A percentile compares a stretch with the other conserved stretches of the same genome.
Evolutionary conservation across 37 sponge, comb jelly and placozoan species (phyloP).

Genomic region (Beroe forskalii): DNA sequence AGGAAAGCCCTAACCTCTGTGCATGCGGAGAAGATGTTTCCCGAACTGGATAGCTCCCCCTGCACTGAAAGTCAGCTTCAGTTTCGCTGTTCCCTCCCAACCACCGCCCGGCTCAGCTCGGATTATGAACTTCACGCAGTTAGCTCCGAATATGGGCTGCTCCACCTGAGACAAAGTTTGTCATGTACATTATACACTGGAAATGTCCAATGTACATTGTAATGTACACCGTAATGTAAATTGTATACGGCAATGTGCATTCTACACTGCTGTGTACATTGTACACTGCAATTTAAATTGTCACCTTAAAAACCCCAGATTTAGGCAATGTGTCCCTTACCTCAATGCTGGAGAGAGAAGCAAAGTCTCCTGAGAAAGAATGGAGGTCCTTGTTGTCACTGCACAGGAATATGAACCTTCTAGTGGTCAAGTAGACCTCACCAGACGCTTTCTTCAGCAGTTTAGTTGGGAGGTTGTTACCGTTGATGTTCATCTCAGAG

Average conservation of each 20-base stretch:
- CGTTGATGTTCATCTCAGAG: not conserved
- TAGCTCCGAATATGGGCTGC: slow-evolving; percentile 49
- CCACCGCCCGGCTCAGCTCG: slow-evolving; percentile 58
- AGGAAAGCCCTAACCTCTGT: too few relatives aligned
- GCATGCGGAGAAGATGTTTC: slow-evolving; percentile 61
- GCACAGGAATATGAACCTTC: slow-evolving; percentile 8
- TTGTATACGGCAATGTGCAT: too few relatives aligned
- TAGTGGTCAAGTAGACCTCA: not conserved
- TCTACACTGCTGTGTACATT: too few relatives aligned
- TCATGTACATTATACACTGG: too few relatives aligned
- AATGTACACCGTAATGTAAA: too few relatives aligned
- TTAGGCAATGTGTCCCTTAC: too few relatives aligned
- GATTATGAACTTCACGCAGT: slow-evolving; percentile 22
- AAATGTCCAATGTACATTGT: too few relatives aligned
- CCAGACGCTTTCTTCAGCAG: slow-evolving; percentile 21
- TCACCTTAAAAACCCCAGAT: too few relatives aligned
- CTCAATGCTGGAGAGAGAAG: slow-evolving; percentile 26
- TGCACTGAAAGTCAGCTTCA: slow-evolving; percentile 22
- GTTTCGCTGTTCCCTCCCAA: slow-evolving; percentile 52
- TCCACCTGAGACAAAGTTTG: slow-evolving; percentile 10
- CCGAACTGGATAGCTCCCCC: slow-evolving; percentile 63
- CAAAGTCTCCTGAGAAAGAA: slow-evolving; percentile 50
- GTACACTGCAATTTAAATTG: too few relatives aligned
- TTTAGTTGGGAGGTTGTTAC: slow-evolving; percentile 46
- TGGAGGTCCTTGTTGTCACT: slow-evolving; percentile 39